These are phyloP conservation scores for Glyphotaelius pellucidus DNA, from an alignment of 2,888 invertebrate genomes.

Conservation along the genomic window DNA sequence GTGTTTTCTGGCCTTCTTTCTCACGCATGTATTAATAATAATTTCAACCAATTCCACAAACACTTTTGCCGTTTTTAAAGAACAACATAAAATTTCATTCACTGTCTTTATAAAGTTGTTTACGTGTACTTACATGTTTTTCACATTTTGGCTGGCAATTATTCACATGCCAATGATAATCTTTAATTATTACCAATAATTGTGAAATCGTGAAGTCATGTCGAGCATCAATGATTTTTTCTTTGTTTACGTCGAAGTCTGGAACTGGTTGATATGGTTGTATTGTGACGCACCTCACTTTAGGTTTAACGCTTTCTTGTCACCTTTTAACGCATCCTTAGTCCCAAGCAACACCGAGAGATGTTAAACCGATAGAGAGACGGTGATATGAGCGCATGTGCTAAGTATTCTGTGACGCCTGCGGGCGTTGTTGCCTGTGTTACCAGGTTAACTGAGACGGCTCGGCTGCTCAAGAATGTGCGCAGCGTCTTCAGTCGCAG, in stretches of 20 bases:
- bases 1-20: slow-evolving; percentile 2
- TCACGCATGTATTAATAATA: slow-evolving; percentile 17
- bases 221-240: neutral
- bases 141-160: no score
- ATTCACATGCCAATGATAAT: neutral
- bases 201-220: neutral
- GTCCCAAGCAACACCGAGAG: slow-evolving; percentile 6
- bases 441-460: slow-evolving; percentile 97
- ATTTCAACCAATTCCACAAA: neutral
- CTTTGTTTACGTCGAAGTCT: neutral
- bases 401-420: slow-evolving; percentile 65
- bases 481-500: slow-evolving; percentile 93
- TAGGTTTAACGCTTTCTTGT: slow-evolving; percentile 21
- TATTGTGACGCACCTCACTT: slow-evolving; percentile 13
- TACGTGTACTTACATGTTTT: no score
- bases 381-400: slow-evolving; percentile 57
- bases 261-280: neutral
- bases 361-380: neutral
- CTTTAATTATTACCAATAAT: neutral
- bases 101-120: neutral
- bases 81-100: neutral
- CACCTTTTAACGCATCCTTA: slow-evolving; percentile 6
- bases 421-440: slow-evolving; percentile 66
- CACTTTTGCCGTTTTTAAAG: neutral
- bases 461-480: slow-evolving; percentile 95